A percentile compares a stretch with the other conserved stretches of the same genome.
These are phyloP conservation scores for Sitta europaea DNA, from an alignment of 2,113 vertebrate genomes.

Conservation along the genomic window DNA sequence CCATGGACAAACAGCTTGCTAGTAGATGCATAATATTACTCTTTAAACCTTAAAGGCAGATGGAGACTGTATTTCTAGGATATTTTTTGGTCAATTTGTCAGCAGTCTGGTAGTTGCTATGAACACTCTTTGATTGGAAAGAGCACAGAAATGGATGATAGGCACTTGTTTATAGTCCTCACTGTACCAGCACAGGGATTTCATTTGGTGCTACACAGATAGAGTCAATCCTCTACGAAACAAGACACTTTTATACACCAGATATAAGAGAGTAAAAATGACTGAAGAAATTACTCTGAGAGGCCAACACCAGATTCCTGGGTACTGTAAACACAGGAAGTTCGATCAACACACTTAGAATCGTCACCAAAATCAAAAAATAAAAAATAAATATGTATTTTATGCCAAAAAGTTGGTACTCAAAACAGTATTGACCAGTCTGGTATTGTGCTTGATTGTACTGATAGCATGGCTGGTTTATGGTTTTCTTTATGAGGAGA, in stretches of 20 bases:
- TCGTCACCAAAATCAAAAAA: neutral
- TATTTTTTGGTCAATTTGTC: neutral
- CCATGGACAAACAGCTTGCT: neutral
- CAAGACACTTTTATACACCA: neutral
- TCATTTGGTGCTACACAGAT: neutral
- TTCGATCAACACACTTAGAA: neutral
- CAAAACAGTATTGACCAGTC: rapidly evolving
- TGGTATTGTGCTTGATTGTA: neutral
- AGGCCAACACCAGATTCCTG: rapidly evolving
- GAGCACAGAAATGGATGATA: neutral
- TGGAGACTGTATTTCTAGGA: neutral
- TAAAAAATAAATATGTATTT: neutral
- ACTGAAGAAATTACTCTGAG: neutral
- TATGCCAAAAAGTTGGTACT: neutral
- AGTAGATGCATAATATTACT: neutral
- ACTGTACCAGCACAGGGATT: neutral
- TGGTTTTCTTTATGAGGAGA: neutral
- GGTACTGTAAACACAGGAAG: neutral
- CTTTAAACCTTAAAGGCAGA: neutral
- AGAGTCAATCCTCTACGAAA: neutral
- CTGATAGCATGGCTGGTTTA: neutral
- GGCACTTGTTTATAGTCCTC: neutral
- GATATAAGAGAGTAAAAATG: neutral
- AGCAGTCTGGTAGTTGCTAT: neutral
- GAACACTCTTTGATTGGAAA: neutral